phyloP scores from a whole-genome alignment of 2,888 invertebrate genomes.

The Monoplex corrugatus region DNA sequence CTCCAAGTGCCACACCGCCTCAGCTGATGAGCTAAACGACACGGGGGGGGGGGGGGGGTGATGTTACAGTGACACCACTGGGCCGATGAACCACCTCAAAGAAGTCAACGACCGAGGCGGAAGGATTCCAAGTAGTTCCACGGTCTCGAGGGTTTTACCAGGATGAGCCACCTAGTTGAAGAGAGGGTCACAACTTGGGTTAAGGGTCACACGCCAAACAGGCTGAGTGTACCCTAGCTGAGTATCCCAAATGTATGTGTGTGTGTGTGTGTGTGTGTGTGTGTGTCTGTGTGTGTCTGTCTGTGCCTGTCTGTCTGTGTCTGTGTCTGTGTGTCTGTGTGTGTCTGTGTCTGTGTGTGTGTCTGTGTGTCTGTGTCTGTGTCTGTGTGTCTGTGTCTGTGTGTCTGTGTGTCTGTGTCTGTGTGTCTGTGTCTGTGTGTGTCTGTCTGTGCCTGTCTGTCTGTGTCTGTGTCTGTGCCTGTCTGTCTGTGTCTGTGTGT shows the following conservation, averaged over 20 bases:
- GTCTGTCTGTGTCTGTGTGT: neutral
- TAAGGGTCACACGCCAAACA: slow-evolving; percentile 81
- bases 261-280: neutral
- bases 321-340: neutral
- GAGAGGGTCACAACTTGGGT: slow-evolving; percentile 86
- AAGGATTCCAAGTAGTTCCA: neutral
- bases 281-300: neutral
- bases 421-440: neutral
- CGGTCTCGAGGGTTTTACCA: neutral
- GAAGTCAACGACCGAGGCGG: neutral
- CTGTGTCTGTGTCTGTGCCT: neutral
- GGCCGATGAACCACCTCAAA: no score
- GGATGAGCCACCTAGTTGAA: slow-evolving; percentile 84
- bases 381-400: neutral
- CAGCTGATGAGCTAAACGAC: no score
- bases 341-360: neutral
- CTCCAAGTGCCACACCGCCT: no score
- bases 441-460: neutral
- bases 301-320: neutral
- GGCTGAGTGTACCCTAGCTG: slow-evolving; percentile 76
- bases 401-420: neutral
- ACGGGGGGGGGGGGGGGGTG: no score
- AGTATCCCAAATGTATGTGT: neutral
- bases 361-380: slow-evolving; percentile 6
- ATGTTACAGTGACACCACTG: no score